Percentiles rank a stretch among this genome's conserved stretches.
Conservation (phyloP, 2,797 vertebrate species). For the Danio kyathit region DNA sequence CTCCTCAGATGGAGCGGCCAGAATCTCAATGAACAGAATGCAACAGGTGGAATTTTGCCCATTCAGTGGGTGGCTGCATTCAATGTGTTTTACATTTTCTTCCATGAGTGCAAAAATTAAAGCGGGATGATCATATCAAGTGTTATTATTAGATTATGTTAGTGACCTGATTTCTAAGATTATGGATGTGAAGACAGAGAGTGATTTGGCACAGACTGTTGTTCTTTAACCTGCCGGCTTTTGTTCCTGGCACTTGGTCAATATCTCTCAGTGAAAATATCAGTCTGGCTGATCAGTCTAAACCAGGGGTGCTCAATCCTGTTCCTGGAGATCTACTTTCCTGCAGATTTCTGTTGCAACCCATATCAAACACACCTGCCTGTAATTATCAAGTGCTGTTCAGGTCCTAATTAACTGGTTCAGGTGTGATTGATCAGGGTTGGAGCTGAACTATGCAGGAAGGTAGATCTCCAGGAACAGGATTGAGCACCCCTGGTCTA, state of each 20-base stretch:
- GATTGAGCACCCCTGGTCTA: too few species aligned
- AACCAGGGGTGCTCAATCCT: too few species aligned
- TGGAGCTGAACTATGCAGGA: too few species aligned
- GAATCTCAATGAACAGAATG: slow-evolving; percentile 17
- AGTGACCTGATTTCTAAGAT: slow-evolving; percentile 10
- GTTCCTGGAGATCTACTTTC: too few species aligned
- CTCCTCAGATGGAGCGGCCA: slow-evolving; percentile 12
- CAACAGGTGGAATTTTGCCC: slow-evolving; percentile 20
- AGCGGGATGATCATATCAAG: slow-evolving; percentile 13
- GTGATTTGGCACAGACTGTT: slow-evolving; percentile 46
- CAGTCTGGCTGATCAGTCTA: slow-evolving; percentile 62
- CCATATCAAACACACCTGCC: too few species aligned
- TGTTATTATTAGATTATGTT: not conserved
- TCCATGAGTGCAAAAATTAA: not conserved
- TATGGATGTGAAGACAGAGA: slow-evolving; percentile 6
- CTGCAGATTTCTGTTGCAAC: too few species aligned
- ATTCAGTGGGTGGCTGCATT: not conserved
- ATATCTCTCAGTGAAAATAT: slow-evolving; percentile 37
- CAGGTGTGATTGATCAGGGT: too few species aligned
- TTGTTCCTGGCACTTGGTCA: slow-evolving; percentile 50
- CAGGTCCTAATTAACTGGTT: too few species aligned
- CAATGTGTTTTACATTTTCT: not conserved
- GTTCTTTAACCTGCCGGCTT: slow-evolving; percentile 25
- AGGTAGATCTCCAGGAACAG: too few species aligned
- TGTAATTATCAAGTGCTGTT: too few species aligned